phyloP scores from a whole-genome alignment of 1,140 invertebrate genomes.

The Lepidurus couesii region DNA sequence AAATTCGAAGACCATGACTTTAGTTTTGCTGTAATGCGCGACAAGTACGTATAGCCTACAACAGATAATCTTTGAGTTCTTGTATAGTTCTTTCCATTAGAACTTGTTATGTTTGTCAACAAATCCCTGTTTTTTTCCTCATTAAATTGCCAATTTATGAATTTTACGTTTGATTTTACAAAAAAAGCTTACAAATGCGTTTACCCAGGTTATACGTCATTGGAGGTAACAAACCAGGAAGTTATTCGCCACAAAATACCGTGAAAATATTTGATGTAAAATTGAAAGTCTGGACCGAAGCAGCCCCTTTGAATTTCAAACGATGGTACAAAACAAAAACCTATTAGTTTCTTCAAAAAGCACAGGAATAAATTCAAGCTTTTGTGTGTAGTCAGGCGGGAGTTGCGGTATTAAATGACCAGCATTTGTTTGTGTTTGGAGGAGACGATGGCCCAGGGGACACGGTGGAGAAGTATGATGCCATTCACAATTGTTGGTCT shows the following conservation, averaged over 20 bases:
- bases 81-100: too few relatives aligned
- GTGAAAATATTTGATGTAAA: slow-evolving; percentile 80
- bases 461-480: slow-evolving; percentile 76
- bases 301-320: slow-evolving; percentile 75
- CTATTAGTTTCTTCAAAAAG: background rate
- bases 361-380: background rate
- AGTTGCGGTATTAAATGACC: slow-evolving; percentile 67
- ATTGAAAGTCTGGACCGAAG: slow-evolving; percentile 66
- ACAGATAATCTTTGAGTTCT: too few relatives aligned
- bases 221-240: slow-evolving; percentile 61
- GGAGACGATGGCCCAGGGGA: slow-evolving; percentile 83
- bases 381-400: slow-evolving; percentile 65
- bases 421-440: slow-evolving; percentile 74
- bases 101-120: too few relatives aligned
- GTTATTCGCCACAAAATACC: slow-evolving; percentile 70
- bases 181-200: slow-evolving; percentile 27
- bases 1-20: too few relatives aligned
- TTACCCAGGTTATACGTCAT: slow-evolving; percentile 47
- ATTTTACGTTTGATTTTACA: background rate
- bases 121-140: slow-evolving; percentile 34
- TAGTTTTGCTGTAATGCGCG: too few relatives aligned
- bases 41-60: too few relatives aligned
- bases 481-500: slow-evolving; percentile 65
- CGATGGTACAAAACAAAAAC: slow-evolving; percentile 53
- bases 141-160: background rate